These are phyloP conservation scores for Asarcornis scutulata DNA, from an alignment of 2,113 vertebrate species.

Conservation along the genomic window DNA sequence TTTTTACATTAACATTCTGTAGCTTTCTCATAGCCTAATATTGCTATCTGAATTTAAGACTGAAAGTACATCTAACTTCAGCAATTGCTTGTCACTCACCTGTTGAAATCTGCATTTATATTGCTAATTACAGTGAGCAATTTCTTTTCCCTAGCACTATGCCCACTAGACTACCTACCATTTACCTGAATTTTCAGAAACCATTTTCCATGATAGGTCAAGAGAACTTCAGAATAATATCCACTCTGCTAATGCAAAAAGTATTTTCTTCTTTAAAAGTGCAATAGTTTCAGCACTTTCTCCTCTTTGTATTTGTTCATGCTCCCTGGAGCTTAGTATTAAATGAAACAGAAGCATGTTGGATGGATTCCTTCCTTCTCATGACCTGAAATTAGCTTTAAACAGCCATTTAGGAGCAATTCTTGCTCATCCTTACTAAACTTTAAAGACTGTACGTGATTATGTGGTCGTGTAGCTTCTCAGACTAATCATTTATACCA, in stretches of 20 bases:
- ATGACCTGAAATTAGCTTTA: background rate
- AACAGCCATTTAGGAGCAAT: background rate
- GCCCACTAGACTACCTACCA: background rate
- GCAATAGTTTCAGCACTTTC: background rate
- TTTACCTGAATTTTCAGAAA: conserved; percentile 31
- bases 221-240: background rate
- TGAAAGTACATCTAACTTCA: conserved; percentile 12
- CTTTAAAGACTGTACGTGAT: background rate
- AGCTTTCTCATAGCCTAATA: background rate
- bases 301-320: background rate
- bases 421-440: background rate
- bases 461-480: background rate
- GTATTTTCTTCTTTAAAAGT: background rate
- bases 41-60: conserved; percentile 27
- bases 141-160: background rate
- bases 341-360: background rate
- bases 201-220: background rate
- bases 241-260: background rate
- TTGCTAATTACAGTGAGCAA: conserved; percentile 41
- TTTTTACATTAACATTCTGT: conserved; percentile 34
- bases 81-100: conserved; percentile 27
- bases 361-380: background rate
- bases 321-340: background rate
- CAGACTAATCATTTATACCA: background rate
- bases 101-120: conserved; percentile 67